Percentiles rank a stretch among this genome's conserved stretches.
Evolutionary conservation across 1,140 invertebrate species (phyloP).

Genomic region (Brachionus sp.): DNA sequence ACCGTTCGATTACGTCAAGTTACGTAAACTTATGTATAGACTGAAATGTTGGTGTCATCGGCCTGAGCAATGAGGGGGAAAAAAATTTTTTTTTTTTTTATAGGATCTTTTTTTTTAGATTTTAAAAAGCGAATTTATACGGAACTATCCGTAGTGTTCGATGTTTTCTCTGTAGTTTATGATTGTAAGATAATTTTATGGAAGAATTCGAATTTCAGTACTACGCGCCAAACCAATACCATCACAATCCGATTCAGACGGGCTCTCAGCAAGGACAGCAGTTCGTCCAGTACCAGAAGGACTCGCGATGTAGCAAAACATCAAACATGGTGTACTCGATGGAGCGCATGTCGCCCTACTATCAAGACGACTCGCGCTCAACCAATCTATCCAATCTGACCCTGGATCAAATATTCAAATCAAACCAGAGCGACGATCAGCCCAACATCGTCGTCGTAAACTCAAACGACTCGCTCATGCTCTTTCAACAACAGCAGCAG

Average conservation of each 20-base stretch:
- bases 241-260: background rate
- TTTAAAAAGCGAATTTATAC: background rate
- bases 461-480: background rate
- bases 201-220: constrained; percentile 40
- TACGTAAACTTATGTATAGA: constrained; percentile 1
- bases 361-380: background rate
- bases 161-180: background rate
- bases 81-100: too few relatives aligned
- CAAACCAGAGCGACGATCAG: background rate
- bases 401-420: constrained; percentile 35
- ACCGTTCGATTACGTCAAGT: constrained; percentile 23
- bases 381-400: constrained; percentile 30
- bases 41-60: background rate
- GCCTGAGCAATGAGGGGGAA: too few relatives aligned
- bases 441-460: constrained; percentile 12
- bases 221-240: background rate
- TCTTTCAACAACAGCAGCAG: background rate
- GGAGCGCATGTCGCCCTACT: constrained; percentile 22
- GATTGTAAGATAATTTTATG: constrained; percentile 29
- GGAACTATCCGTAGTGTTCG: background rate
- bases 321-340: background rate
- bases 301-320: background rate
- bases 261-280: background rate
- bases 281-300: background rate
- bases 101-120: background rate